Conservation (phyloP, 1,140 invertebrate genomes). For the Goniozus legneri region DNA sequence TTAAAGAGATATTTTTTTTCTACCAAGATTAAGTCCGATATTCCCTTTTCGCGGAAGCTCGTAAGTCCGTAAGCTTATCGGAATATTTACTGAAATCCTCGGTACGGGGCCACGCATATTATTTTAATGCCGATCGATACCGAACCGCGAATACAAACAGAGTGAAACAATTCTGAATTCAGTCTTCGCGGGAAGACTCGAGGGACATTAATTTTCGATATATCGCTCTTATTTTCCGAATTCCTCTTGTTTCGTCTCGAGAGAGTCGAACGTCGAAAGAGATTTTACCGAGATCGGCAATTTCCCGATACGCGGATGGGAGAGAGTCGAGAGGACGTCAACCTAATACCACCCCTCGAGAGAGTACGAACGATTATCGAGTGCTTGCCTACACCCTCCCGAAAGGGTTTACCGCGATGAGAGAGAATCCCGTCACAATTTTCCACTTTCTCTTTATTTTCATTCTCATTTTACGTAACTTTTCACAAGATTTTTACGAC, state of each 20-base stretch:
- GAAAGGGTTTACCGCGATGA: no score
- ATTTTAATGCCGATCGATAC: slow-evolving; percentile 28
- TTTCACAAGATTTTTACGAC: no score
- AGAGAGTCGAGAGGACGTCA: no score
- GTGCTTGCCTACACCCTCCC: slow-evolving; percentile 23
- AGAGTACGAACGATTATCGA: slow-evolving; percentile 23
- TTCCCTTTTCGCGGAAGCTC: slow-evolving; percentile 9
- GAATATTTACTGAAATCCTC: slow-evolving; percentile 25
- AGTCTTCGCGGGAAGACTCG: background rate
- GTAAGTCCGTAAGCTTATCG: slow-evolving; percentile 28
- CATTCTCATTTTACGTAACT: no score
- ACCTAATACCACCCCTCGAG: slow-evolving; percentile 23
- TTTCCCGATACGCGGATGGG: background rate
- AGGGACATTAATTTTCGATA: background rate
- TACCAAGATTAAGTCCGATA: background rate
- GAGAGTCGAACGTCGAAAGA: background rate
- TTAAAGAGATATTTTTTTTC: slow-evolving; percentile 16
- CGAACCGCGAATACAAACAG: background rate
- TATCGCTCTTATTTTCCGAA: background rate
- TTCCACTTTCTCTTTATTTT: no score
- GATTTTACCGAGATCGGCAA: background rate
- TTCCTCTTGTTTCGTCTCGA: background rate
- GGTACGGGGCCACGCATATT: slow-evolving; percentile 10
- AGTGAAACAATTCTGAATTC: background rate
- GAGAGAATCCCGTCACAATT: no score